phyloP scores from a whole-genome alignment of 2,888 invertebrate genomes.

The Archips crataeganus region DNA sequence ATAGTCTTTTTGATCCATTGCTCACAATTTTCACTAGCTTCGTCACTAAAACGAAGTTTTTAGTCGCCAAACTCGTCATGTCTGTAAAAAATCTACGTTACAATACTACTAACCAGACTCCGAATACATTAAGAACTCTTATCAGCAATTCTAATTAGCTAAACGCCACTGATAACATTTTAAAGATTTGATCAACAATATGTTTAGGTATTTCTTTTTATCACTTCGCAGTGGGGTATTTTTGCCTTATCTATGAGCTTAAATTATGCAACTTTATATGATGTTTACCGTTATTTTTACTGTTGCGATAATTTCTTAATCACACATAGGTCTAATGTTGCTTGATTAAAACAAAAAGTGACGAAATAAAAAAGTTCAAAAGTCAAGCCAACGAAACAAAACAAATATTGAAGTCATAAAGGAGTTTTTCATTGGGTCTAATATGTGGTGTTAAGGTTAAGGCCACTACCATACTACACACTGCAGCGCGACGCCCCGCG shows the following conservation, averaged over 20 bases:
- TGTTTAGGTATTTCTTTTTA: slow-evolving; percentile 38
- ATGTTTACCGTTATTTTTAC: slow-evolving; percentile 28
- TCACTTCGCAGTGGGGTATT: slow-evolving; percentile 26
- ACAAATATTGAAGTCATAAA: background rate
- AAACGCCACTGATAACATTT: slow-evolving; percentile 41
- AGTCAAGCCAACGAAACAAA: slow-evolving; percentile 23
- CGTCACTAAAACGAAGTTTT: slow-evolving; percentile 59
- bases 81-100: slow-evolving; percentile 47
- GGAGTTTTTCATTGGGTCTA: background rate
- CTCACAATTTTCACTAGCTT: slow-evolving; percentile 69
- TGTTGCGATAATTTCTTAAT: background rate
- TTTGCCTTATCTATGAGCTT: slow-evolving; percentile 13
- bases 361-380: slow-evolving; percentile 1
- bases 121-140: slow-evolving; percentile 70
- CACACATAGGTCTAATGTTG: background rate
- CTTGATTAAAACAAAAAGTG: background rate
- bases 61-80: slow-evolving; percentile 67
- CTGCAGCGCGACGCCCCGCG: no score
- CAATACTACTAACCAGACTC: slow-evolving; percentile 40
- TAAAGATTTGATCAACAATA: slow-evolving; percentile 25
- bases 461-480: no score
- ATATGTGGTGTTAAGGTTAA: background rate
- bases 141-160: slow-evolving; percentile 79
- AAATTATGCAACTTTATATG: slow-evolving; percentile 11
- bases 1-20: slow-evolving; percentile 65